Evolutionary conservation across 2,113 vertebrate genomes (phyloP), one percentile per base, ranked within the genome.

Genomic region (Symphodus melops): DNA sequence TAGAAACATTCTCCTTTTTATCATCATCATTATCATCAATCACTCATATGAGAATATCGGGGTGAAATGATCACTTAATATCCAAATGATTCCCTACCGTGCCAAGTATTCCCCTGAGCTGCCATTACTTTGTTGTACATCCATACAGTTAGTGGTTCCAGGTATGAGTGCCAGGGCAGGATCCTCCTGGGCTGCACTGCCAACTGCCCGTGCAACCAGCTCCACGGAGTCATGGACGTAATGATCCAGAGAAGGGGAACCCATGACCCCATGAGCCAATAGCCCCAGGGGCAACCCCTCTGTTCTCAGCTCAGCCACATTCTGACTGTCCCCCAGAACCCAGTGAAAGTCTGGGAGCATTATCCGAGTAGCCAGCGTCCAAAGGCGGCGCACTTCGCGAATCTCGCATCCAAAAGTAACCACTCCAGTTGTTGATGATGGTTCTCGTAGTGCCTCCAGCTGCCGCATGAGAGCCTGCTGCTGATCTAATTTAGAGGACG

Each of bases 241-340:
- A 76, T 97, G 94, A 86, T 98, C 97, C 73, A 97, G 93, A 64
- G 95, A 92, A 0, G 97, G 95, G 19, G 96, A 81, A 4, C 95
- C 94, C 82, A 96, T 99, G 80, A 95, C 94, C 46, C 98, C 98
- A 1, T 99, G 97, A 46, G 97, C 97, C 1, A 99, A 93, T 28
- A 99, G 94, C 54, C 98, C 97, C 0, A 98, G 87, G 0, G 97
- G 98, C 61, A 99, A 89, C 61, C 97, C 97, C 84, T 99, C 96
- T 75, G 97, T 97, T 87, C 95, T 94, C 83, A 99, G 91, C 79
- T 97, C 96, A 58, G 96, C 96, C 61, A 99, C 96, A 0, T 98
- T 97, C 86, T 98, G 98, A 28, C 96, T 96, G 89, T 99, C 97
- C 73, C 98, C 98, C 89, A 99, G 91, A 79, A 99, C 93, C 98